Conservation (phyloP, 2,888 invertebrate genomes). For the Drosophila quinaria region DNA sequence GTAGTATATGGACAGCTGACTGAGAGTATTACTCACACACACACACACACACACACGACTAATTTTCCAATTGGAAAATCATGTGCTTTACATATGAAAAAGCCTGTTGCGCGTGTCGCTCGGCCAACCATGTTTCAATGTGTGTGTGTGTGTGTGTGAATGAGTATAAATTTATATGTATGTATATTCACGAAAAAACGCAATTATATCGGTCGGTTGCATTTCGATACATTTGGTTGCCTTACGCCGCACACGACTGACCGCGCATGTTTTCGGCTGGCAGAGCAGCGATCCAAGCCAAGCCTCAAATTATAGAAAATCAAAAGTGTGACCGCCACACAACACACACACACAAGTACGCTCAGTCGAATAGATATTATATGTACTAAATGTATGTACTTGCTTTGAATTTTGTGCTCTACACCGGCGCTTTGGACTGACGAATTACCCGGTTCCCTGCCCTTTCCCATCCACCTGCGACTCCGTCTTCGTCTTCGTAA, state of each 20-base stretch:
- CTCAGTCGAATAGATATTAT: conserved; percentile 4
- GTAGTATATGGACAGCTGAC: conserved; percentile 6
- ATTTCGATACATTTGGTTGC: conserved; percentile 86
- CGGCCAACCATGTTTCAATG: conserved; percentile 72
- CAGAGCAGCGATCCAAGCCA: conserved; percentile 65
- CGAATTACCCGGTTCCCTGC: conserved; percentile 24
- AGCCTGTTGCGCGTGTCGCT: conserved; percentile 77
- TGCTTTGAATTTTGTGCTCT: conserved; percentile 42
- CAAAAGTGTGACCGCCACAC: conserved; percentile 76
- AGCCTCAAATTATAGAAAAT: conserved; percentile 78
- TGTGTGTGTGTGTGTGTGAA: conserved; percentile 31
- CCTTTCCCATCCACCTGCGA: not conserved
- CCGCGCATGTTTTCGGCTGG: conserved; percentile 85
- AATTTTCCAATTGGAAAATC: conserved; percentile 82
- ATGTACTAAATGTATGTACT: conserved; percentile 38
- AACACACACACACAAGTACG: conserved; percentile 6
- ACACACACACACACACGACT: conserved; percentile 76
- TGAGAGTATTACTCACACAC: conserved; percentile 33
- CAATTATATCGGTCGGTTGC: conserved; percentile 85
- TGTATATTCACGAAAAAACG: conserved; percentile 77
- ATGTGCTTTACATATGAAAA: conserved; percentile 80
- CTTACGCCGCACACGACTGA: conserved; percentile 86
- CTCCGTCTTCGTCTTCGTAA: not conserved
- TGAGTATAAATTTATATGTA: conserved; percentile 34
- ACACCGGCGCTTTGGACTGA: conserved; percentile 65